Evolutionary conservation across 1,140 invertebrate genomes (phyloP).

Genomic region (Sitophilus oryzae): DNA sequence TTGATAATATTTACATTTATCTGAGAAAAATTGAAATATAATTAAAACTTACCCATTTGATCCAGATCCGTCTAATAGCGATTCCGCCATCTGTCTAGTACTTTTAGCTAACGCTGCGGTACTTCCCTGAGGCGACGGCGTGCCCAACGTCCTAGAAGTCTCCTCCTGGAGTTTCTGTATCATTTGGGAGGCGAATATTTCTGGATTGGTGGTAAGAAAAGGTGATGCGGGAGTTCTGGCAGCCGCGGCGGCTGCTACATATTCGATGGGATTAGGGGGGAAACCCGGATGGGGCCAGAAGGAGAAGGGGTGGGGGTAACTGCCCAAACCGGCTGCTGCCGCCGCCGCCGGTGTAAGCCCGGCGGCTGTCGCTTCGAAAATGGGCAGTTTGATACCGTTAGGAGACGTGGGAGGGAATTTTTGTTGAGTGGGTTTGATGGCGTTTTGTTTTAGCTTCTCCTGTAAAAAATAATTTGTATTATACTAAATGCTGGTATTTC

Average conservation of each 20-base stretch:
- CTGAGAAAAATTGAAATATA: no score
- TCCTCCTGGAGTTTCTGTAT: slow-evolving; percentile 71
- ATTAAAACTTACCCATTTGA: slow-evolving; percentile 58
- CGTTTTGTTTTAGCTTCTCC: slow-evolving; percentile 41
- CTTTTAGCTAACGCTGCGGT: slow-evolving; percentile 48
- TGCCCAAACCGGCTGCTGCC: slow-evolving; percentile 33
- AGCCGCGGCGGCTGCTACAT: slow-evolving; percentile 30
- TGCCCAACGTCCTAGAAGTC: slow-evolving; percentile 35
- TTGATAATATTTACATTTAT: no score
- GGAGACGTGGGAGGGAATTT: slow-evolving; percentile 57
- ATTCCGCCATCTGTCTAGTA: slow-evolving; percentile 55
- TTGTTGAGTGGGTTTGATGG: slow-evolving; percentile 54
- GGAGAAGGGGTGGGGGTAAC: slow-evolving; percentile 52
- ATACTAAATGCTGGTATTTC: no score
- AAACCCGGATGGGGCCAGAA: slow-evolving; percentile 57
- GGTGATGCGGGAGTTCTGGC: slow-evolving; percentile 40
- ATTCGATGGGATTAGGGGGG: slow-evolving; percentile 50
- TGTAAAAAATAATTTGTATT: slow-evolving; percentile 35
- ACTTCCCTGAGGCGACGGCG: slow-evolving; percentile 33
- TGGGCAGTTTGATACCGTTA: slow-evolving; percentile 63
- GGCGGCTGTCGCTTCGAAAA: slow-evolving; percentile 48
- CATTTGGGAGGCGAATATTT: slow-evolving; percentile 74
- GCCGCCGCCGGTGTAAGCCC: slow-evolving; percentile 19
- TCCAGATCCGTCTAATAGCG: slow-evolving; percentile 53
- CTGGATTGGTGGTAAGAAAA: slow-evolving; percentile 52